Base-by-base conservation (phyloP, 2,888 invertebrate species). In the Macropis europaea region DNA sequence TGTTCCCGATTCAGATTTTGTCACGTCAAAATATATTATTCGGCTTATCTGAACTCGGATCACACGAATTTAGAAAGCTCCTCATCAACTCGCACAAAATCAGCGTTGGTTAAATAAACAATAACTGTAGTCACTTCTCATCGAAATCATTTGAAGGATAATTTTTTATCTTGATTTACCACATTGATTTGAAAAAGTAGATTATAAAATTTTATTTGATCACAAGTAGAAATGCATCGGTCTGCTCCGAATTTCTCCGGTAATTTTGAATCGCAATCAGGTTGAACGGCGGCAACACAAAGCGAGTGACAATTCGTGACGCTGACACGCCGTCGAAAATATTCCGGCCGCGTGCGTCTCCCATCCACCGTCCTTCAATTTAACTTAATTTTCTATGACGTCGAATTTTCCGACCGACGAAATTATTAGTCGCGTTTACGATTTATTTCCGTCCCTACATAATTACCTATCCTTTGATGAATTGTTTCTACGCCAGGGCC, bases 381-480 rank as follows among this genome's bases (percentile, higher is more conserved):
- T 54, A 34, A 68, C 34, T 15, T 54, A 26, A 62, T 68, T 62
- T 57, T 52, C 50, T 36, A 54, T 63, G 42, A 26, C 40, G 13
- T 7, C 42, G 17, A 32, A 34, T 57, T 45, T 53, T 19, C 38
- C 34, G 17, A 13, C 30, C 45, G 11, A 11, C 22, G 13, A 43
- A 43, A 56, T 42, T 13, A 42, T 38, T 30, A 22, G 0, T 9
- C 30, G 13, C 24, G 13, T 5, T 13, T 26, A 6, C 5, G 15
- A 38, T 3, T 43, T 24, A 30, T n/a, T 15, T 22, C 7, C 22
- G 4, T 13, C 42, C 19, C n/a, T n/a, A n/a, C n/a, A n/a, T n/a
- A n/a, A n/a, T n/a, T n/a, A n/a, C n/a, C n/a, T n/a, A n/a, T n/a
- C n/a, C n/a, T n/a, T n/a, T n/a, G n/a, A n/a, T n/a, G n/a, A n/a